Conservation (phyloP, 2,888 invertebrate species). For the Drosophila austrosaltans region DNA sequence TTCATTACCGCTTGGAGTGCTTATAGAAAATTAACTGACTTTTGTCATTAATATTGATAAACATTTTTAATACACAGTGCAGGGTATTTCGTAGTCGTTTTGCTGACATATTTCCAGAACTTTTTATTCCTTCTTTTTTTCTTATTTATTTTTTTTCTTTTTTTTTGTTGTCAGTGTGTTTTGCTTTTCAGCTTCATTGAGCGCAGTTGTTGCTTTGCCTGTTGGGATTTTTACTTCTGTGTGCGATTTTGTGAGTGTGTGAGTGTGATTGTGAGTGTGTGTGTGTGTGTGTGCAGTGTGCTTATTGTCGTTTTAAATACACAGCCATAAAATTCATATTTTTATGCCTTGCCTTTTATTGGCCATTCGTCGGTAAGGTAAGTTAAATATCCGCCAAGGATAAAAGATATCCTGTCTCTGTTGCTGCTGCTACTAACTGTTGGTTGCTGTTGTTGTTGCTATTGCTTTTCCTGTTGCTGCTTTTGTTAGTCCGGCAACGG, state of each 20-base stretch:
- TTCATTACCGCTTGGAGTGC: no score
- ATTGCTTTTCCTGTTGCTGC: constrained; percentile 3
- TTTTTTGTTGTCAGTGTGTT: constrained; percentile 14
- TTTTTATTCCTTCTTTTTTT: not conserved
- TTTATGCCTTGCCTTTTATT: constrained; percentile 71
- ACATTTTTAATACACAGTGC: not conserved
- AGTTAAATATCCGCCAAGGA: constrained; percentile 33
- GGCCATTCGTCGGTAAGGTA: constrained; percentile 54
- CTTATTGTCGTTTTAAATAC: constrained; percentile 73
- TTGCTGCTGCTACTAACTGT: constrained; percentile 1
- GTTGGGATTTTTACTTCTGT: constrained; percentile 22
- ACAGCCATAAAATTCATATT: constrained; percentile 72
- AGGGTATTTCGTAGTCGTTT: not conserved
- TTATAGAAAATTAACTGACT: no score
- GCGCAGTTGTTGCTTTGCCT: constrained; percentile 58
- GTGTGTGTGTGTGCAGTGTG: constrained; percentile 35
- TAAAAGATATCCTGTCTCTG: constrained; percentile 13
- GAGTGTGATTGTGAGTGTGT: not conserved
- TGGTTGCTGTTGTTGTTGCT: not conserved
- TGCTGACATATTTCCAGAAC: no score
- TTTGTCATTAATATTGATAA: no score
- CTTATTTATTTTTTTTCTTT: not conserved
- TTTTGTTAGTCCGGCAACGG: not conserved
- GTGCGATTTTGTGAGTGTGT: constrained; percentile 7
- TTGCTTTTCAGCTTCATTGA: constrained; percentile 73